Conservation (phyloP, 2,888 invertebrate species). For the Ectemnius continuus region DNA sequence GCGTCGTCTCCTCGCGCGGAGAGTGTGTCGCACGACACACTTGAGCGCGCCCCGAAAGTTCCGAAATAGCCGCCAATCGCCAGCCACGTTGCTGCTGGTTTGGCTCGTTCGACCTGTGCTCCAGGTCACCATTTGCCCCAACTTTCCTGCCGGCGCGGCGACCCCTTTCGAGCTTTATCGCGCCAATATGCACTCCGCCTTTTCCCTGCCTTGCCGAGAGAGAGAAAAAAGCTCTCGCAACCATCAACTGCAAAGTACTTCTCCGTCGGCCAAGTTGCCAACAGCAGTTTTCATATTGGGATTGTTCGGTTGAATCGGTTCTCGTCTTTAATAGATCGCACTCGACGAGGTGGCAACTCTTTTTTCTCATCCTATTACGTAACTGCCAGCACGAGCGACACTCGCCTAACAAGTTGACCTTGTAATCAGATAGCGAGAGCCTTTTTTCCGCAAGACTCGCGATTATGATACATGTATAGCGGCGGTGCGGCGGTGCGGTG, state of each 20-base stretch:
- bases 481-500: no score
- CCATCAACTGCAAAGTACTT: no score
- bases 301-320: no score
- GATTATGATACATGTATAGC: slow-evolving; percentile 26
- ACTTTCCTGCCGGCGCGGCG: slow-evolving; percentile 40
- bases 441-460: slow-evolving; percentile 11
- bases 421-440: slow-evolving; percentile 32
- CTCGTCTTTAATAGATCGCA: no score
- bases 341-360: not conserved
- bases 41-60: slow-evolving; percentile 43
- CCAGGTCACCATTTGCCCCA: slow-evolving; percentile 49
- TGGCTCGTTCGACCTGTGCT: slow-evolving; percentile 52
- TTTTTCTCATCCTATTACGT: slow-evolving; percentile 19
- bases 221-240: no score
- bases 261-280: no score
- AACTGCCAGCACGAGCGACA: slow-evolving; percentile 16
- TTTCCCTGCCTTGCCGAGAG: no score
- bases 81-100: slow-evolving; percentile 36
- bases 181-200: no score
- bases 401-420: slow-evolving; percentile 25
- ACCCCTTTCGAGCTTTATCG: slow-evolving; percentile 15
- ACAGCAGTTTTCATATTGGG: no score
- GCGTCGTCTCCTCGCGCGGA: not conserved
- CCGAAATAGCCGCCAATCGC: slow-evolving; percentile 57
- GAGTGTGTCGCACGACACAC: slow-evolving; percentile 43